phyloP scores from a whole-genome alignment of 2,113 vertebrate species.

The Syngnathus floridae region DNA sequence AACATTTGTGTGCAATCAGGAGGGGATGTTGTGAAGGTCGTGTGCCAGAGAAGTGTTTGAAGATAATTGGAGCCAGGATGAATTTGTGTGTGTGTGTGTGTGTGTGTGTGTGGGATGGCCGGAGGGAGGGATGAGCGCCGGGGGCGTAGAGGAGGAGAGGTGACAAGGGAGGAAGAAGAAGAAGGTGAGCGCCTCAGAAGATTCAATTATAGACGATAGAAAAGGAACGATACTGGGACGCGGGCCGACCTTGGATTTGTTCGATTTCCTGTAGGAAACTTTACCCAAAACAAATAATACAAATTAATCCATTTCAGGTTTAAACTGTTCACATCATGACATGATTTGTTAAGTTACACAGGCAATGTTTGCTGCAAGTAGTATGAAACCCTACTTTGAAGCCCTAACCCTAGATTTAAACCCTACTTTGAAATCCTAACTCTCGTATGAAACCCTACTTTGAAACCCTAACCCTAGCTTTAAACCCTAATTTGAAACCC shows the following conservation, averaged over 20 bases:
- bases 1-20: slow-evolving; percentile 76
- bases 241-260: neutral
- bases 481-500: no score
- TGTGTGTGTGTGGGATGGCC: slow-evolving; percentile 41
- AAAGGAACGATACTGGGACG: neutral
- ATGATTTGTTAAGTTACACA: neutral
- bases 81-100: slow-evolving; percentile 27
- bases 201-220: neutral
- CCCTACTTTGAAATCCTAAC: no score
- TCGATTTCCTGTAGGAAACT: neutral
- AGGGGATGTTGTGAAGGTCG: slow-evolving; percentile 69
- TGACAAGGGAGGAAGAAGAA: slow-evolving; percentile 23
- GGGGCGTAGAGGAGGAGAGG: slow-evolving; percentile 56
- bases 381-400: no score
- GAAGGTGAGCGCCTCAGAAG: neutral
- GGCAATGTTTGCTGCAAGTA: neutral
- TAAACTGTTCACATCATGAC: neutral
- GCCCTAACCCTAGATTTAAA: no score
- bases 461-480: no score
- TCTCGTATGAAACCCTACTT: no score
- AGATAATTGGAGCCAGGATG: slow-evolving; percentile 74
- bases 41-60: slow-evolving; percentile 73
- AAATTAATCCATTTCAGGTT: neutral
- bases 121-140: slow-evolving; percentile 54
- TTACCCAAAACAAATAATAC: neutral